Evolutionary conservation across 2,888 invertebrate species (phyloP).

Genomic region (Panzeria rudis): DNA sequence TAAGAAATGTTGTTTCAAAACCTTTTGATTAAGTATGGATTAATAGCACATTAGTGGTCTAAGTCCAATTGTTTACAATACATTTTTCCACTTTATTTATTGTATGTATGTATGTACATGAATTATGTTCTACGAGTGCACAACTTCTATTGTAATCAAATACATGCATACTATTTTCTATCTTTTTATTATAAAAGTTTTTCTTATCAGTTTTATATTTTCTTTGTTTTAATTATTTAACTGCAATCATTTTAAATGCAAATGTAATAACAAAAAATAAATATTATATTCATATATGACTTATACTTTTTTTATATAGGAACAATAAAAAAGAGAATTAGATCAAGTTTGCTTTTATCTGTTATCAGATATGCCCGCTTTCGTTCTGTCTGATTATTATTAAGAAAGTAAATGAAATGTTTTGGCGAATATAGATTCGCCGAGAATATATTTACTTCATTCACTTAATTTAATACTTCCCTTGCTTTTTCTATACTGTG

Average conservation of each 20-base stretch:
- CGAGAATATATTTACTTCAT: too few species aligned
- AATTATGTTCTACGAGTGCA: not conserved
- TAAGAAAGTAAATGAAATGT: too few species aligned
- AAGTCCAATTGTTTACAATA: too few species aligned
- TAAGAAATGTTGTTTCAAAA: not conserved
- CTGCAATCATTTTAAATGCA: not conserved
- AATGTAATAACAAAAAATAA: not conserved
- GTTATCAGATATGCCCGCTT: not conserved
- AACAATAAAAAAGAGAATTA: not conserved
- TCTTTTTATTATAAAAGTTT: not conserved
- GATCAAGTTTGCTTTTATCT: conserved; percentile 40
- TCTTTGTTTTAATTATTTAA: conserved; percentile 31
- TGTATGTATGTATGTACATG: not conserved
- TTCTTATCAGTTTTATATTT: conserved; percentile 44
- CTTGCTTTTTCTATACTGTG: too few species aligned
- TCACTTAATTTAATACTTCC: too few species aligned
- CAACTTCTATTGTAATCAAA: conserved; percentile 34
- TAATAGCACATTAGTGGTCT: not conserved
- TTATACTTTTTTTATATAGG: not conserved
- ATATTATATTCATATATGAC: not conserved
- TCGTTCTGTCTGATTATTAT: too few species aligned
- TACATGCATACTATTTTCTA: not conserved
- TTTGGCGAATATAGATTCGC: too few species aligned
- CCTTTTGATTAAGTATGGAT: not conserved
- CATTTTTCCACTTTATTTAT: not conserved